phyloP scores from a whole-genome alignment of 2,797 vertebrate genomes.

The Pteropus rufus region DNA sequence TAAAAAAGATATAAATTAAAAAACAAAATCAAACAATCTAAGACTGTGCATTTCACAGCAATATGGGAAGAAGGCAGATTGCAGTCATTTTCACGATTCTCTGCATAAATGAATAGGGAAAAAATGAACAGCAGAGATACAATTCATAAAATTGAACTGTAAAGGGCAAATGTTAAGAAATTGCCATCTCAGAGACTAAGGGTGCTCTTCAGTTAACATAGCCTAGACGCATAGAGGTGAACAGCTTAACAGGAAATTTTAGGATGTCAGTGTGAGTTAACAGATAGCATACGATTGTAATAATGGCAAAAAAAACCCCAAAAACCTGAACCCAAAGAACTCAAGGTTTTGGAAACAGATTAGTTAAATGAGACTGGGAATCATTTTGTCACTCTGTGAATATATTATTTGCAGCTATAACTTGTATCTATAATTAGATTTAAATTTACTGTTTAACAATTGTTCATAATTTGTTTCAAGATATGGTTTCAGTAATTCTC shows the following conservation, averaged over 20 bases:
- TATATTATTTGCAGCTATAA: background rate
- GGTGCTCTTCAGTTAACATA: background rate
- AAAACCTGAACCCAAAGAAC: background rate
- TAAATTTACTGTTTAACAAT: background rate
- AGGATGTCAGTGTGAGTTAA: background rate
- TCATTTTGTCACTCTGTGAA: background rate
- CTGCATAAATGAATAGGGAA: background rate
- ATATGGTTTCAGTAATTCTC: slow-evolving; percentile 7
- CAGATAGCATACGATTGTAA: background rate
- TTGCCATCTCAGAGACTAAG: background rate
- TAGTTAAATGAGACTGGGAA: slow-evolving; percentile 5
- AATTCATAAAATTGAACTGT: background rate
- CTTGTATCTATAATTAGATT: background rate
- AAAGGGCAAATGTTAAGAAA: background rate
- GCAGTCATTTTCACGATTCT: background rate
- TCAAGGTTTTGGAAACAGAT: background rate
- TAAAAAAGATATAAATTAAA: background rate
- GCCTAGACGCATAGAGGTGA: background rate
- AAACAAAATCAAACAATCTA: background rate
- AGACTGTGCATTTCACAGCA: background rate
- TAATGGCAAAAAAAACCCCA: background rate
- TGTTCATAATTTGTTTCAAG: background rate
- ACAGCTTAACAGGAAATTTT: background rate
- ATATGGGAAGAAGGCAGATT: background rate
- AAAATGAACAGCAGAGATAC: background rate